Conservation (phyloP, 1,140 invertebrate genomes). For the Drosophila fuyamai region DNA sequence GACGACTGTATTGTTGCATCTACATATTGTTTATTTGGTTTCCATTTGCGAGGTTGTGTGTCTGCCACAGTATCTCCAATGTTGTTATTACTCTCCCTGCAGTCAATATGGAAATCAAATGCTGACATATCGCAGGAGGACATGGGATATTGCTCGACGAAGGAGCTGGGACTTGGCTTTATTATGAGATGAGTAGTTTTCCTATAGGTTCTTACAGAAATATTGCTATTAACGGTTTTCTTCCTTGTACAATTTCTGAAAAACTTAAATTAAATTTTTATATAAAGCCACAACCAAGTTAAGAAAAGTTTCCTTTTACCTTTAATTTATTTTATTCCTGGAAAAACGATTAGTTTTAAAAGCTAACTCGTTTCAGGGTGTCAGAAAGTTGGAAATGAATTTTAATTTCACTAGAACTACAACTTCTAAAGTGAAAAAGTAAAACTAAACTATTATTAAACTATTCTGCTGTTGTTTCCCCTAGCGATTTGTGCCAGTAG, state of each 20-base stretch:
- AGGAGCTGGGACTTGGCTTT: too few relatives aligned
- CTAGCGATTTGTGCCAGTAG: too few relatives aligned
- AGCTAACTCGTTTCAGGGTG: neutral
- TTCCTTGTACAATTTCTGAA: too few relatives aligned
- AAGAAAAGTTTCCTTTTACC: too few relatives aligned
- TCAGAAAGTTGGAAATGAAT: neutral
- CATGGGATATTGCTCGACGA: neutral
- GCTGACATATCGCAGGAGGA: neutral
- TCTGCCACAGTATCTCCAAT: neutral
- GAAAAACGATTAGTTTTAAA: neutral
- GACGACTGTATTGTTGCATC: conserved; percentile 27
- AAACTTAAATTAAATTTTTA: too few relatives aligned
- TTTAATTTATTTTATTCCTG: neutral
- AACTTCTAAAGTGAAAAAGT: too few relatives aligned
- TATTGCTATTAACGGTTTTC: too few relatives aligned
- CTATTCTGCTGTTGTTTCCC: too few relatives aligned
- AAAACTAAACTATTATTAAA: too few relatives aligned
- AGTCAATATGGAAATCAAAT: neutral
- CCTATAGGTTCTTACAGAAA: too few relatives aligned
- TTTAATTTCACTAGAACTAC: neutral
- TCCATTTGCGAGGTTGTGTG: conserved; percentile 11
- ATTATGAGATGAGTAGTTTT: neutral
- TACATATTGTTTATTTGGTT: conserved; percentile 19
- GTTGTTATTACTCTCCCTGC: conserved; percentile 2
- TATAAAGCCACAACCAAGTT: too few relatives aligned